Evolutionary conservation across 2,113 vertebrate genomes (phyloP).

Genomic region (Hypocryptadius cinnamomeus): DNA sequence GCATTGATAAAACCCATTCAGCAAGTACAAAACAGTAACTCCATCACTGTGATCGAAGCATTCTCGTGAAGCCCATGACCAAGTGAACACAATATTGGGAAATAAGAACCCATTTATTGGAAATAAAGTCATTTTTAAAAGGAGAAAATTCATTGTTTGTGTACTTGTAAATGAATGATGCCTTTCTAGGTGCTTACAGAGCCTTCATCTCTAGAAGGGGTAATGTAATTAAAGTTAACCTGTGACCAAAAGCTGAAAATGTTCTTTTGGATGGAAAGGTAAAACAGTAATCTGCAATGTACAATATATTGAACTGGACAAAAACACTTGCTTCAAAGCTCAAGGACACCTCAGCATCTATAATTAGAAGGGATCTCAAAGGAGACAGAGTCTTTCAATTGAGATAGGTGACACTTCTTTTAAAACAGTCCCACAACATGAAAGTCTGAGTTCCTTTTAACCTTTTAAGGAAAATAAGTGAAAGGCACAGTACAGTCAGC

Average conservation of each 20-base stretch:
- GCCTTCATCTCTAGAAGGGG: not conserved
- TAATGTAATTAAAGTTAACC: not conserved
- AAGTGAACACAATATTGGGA: not conserved
- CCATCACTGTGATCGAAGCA: fast-evolving
- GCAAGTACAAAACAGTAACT: not conserved
- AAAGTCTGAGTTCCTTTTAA: not conserved
- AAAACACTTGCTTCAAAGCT: conserved; percentile 4
- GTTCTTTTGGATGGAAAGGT: not conserved
- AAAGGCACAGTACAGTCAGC: not conserved
- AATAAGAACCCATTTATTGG: not conserved
- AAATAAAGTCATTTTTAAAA: not conserved
- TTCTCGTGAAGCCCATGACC: not conserved
- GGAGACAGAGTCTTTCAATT: not conserved
- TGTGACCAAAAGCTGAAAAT: conserved; percentile 16
- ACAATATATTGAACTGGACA: not conserved
- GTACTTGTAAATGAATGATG: not conserved
- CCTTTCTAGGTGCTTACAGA: not conserved
- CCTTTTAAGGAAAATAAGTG: not conserved
- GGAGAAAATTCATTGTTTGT: not conserved
- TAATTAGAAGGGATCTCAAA: conserved; percentile 31
- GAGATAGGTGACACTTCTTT: not conserved
- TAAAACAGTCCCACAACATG: not conserved
- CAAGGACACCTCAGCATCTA: not conserved
- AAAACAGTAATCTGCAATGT: not conserved
- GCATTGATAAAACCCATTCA: not conserved